Percentiles rank a stretch among this genome's conserved stretches.
Evolutionary conservation across 2,797 vertebrate species (phyloP).

Genomic region (Rousettus madagascariensis): DNA sequence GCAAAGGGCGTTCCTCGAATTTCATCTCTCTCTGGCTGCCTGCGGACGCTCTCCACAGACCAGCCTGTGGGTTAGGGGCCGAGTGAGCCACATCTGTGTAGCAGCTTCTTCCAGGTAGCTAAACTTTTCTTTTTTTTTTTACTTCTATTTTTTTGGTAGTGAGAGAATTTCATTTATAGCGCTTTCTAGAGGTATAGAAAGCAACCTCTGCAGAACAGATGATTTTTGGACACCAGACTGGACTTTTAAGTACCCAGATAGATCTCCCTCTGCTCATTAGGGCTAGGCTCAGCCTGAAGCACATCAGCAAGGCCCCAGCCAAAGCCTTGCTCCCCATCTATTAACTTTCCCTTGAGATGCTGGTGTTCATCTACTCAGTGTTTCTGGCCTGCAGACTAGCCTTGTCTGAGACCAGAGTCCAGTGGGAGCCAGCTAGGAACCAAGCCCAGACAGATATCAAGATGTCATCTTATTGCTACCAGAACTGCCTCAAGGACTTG

Average conservation of each 20-base stretch:
- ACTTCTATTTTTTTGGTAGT: neutral
- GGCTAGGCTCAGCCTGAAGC: neutral
- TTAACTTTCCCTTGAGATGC: neutral
- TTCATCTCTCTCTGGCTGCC: neutral
- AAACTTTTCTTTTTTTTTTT: neutral
- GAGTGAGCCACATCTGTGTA: rapidly evolving
- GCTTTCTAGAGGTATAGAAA: neutral
- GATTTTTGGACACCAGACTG: neutral
- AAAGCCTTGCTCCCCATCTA: neutral
- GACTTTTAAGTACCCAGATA: neutral
- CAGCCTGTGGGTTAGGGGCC: rapidly evolving
- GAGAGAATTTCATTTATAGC: neutral
- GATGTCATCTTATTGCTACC: neutral
- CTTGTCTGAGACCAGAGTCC: neutral
- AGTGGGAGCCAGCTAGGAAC: neutral
- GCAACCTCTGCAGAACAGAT: neutral
- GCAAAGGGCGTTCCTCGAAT: rapidly evolving
- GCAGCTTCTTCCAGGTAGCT: neutral
- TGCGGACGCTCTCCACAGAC: too few species aligned
- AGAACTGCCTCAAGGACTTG: neutral
- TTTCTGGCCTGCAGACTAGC: neutral
- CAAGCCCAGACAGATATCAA: neutral
- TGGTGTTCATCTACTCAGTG: neutral
- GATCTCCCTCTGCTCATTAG: neutral
- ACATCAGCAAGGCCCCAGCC: neutral